A percentile compares a stretch with the other conserved stretches of the same genome.
These are phyloP conservation scores for Drosophila tropicalis DNA, from an alignment of 1,140 invertebrate species.

Conservation along the genomic window DNA sequence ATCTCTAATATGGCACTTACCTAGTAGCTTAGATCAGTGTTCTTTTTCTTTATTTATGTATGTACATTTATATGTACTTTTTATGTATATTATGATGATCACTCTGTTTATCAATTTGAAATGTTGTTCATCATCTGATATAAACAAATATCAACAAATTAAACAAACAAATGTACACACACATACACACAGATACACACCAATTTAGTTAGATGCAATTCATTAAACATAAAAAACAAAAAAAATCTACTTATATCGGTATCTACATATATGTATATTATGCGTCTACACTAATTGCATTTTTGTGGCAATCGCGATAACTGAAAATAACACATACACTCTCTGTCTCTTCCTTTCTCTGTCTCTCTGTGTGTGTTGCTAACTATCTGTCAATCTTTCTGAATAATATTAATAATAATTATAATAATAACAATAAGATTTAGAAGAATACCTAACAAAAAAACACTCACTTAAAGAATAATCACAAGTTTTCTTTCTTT, in stretches of 20 bases:
- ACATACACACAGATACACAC: neutral
- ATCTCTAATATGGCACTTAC: constrained; percentile 29
- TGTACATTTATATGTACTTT: neutral
- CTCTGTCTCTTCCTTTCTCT: neutral
- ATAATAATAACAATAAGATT: neutral
- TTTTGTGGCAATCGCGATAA: constrained; percentile 71
- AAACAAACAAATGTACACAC: no score
- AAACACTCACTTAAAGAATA: constrained; percentile 31
- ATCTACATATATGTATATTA: no score
- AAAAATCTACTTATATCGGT: constrained; percentile 28
- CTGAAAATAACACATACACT: constrained; percentile 69
- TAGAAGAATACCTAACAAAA: neutral
- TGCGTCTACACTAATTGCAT: constrained; percentile 72
- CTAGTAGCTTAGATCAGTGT: constrained; percentile 15
- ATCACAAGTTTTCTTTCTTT: constrained; percentile 13
- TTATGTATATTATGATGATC: neutral
- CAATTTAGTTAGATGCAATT: constrained; percentile 55
- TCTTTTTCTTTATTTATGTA: neutral
- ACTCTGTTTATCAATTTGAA: neutral
- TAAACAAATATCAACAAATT: neutral
- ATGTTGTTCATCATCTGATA: constrained; percentile 2
- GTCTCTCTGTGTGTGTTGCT: neutral
- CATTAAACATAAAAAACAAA: constrained; percentile 51
- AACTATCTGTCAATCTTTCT: neutral
- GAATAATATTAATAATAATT: neutral